A percentile compares a stretch with the other conserved stretches of the same genome.
These are phyloP conservation scores for Heptranchias perlo DNA, from an alignment of 2,113 vertebrate species.

Conservation along the genomic window DNA sequence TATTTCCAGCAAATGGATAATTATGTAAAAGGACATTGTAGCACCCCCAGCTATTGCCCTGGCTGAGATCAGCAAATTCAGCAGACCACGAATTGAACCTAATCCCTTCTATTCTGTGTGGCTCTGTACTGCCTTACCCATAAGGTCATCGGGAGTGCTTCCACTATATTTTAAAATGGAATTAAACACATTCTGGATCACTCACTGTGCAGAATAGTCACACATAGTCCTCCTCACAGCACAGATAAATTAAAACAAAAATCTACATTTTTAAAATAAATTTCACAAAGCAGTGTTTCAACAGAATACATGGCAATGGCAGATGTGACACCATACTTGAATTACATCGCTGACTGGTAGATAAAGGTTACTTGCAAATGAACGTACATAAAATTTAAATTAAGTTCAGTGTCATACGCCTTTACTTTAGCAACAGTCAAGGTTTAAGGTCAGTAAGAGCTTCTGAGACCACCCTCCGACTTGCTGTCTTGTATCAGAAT, in stretches of 20 bases:
- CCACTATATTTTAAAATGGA: not conserved
- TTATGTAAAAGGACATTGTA: not conserved
- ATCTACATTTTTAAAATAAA: not conserved
- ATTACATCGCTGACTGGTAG: not conserved
- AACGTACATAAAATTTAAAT: not conserved
- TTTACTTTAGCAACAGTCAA: not conserved
- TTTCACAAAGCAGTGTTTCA: not conserved
- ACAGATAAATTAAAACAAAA: not conserved
- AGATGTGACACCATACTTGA: not conserved
- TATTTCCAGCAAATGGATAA: not conserved
- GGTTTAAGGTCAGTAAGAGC: not conserved
- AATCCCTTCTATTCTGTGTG: not conserved
- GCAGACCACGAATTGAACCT: not conserved
- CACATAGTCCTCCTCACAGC: not conserved
- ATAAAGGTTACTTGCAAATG: not conserved
- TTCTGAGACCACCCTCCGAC: not conserved
- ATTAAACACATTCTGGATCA: not conserved
- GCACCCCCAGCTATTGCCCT: no score
- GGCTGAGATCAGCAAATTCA: not conserved
- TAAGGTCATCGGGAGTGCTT: not conserved
- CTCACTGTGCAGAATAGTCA: not conserved
- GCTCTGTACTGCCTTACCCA: not conserved
- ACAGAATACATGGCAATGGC: not conserved
- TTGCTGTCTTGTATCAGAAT: conserved; percentile 7
- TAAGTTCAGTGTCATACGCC: no score